A percentile compares a stretch with the other conserved stretches of the same genome.
phyloP scores from a whole-genome alignment of 37 sponge, comb jelly and placozoan genomes.

The Petrosia ficiformis region DNA sequence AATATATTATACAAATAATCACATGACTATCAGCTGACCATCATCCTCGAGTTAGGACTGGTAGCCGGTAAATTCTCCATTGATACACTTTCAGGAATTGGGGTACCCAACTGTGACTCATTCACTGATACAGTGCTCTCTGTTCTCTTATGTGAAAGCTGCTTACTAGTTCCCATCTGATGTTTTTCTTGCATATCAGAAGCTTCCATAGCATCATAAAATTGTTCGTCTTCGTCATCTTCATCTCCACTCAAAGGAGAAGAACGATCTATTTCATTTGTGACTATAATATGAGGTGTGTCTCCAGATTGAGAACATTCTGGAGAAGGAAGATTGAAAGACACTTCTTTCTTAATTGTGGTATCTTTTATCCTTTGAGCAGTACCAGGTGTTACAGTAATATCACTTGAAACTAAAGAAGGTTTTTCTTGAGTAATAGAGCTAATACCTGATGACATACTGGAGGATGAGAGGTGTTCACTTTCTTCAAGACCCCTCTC shows the following conservation, averaged over 20 bases:
- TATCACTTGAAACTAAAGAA: neutral
- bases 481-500: neutral
- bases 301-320: neutral
- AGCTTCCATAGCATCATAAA: slow-evolving; percentile 76
- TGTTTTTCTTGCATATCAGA: neutral
- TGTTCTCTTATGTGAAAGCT: slow-evolving; percentile 40
- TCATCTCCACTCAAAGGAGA: slow-evolving; percentile 1
- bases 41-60: neutral
- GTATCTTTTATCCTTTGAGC: neutral
- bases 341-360: neutral
- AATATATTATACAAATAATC: neutral
- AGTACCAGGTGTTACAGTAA: neutral
- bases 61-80: neutral
- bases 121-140: slow-evolving; percentile 47
- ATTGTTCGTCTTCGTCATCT: slow-evolving; percentile 68
- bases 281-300: neutral
- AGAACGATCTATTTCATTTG: neutral
- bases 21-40: neutral
- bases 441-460: neutral
- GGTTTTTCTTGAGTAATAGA: neutral
- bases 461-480: neutral
- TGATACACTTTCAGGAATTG: neutral
- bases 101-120: slow-evolving; percentile 28
- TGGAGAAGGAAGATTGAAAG: neutral
- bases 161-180: too few relatives aligned